phyloP scores from a whole-genome alignment of 2,888 invertebrate genomes.

The Tetranychus truncatus region DNA sequence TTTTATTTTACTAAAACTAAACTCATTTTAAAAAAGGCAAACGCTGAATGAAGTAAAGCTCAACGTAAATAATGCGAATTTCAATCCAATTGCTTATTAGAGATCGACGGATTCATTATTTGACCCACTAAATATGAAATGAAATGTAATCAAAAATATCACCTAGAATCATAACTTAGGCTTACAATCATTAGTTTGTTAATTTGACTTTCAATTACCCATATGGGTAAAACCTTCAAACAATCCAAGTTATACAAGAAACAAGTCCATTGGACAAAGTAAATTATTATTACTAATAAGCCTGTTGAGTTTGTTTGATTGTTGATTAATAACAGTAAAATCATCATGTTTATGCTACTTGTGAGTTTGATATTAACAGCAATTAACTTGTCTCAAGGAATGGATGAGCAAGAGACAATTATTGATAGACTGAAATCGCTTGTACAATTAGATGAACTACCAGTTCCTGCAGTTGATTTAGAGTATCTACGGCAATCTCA shows the following conservation, averaged over 20 bases:
- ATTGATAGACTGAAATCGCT: neutral
- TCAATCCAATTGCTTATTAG: too few relatives aligned
- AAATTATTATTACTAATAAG: neutral
- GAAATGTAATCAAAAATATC: too few relatives aligned
- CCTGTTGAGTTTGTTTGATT: neutral
- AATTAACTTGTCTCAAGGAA: neutral
- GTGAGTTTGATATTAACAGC: neutral
- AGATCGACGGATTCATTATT: too few relatives aligned
- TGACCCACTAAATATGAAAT: too few relatives aligned
- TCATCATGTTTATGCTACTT: neutral
- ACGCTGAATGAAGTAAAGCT: too few relatives aligned
- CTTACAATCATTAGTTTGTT: too few relatives aligned
- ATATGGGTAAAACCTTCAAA: neutral
- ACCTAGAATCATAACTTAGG: too few relatives aligned
- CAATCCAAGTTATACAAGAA: neutral
- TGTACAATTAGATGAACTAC: neutral
- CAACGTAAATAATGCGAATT: too few relatives aligned
- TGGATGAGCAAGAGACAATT: neutral
- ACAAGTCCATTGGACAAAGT: neutral
- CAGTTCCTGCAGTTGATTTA: neutral
- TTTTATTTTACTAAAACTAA: too few relatives aligned
- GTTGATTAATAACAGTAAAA: too few relatives aligned
- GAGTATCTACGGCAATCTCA: neutral
- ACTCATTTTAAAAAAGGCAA: too few relatives aligned
- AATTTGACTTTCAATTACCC: neutral